Evolutionary conservation across 2,888 invertebrate species (phyloP).

Genomic region (Oscheius sp.): DNA sequence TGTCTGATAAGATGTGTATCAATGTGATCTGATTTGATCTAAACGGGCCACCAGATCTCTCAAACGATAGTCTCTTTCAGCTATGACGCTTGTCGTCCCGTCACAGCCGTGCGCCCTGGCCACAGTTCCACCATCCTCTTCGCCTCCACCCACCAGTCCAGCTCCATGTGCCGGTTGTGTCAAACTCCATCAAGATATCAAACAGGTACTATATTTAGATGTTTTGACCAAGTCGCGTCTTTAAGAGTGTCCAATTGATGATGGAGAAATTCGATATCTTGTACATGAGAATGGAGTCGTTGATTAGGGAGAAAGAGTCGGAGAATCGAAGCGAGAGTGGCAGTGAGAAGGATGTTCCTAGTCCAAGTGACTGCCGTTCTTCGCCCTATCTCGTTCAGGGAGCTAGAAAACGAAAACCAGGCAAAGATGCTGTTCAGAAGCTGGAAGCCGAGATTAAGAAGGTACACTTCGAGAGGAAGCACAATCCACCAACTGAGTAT

Average conservation of each 20-base stretch:
- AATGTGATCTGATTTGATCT: constrained; percentile 37
- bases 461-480: constrained; percentile 5
- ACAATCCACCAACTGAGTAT: not conserved
- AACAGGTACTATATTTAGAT: constrained; percentile 40
- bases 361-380: constrained; percentile 47
- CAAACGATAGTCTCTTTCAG: constrained; percentile 14
- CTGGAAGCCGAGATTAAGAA: constrained; percentile 33
- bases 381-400: constrained; percentile 50
- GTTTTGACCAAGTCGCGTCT: not conserved
- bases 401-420: constrained; percentile 64
- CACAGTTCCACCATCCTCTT: constrained; percentile 31
- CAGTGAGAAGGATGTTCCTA: constrained; percentile 51
- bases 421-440: constrained; percentile 57
- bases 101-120: constrained; percentile 32
- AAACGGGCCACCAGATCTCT: constrained; percentile 32
- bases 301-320: constrained; percentile 42
- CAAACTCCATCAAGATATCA: constrained; percentile 53
- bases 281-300: constrained; percentile 43
- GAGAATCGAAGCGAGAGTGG: constrained; percentile 54
- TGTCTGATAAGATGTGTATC: constrained; percentile 40
- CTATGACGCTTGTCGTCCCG: constrained; percentile 39
- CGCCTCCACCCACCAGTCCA: constrained; percentile 11
- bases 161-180: constrained; percentile 47
- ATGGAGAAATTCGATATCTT: constrained; percentile 50
- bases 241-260: constrained; percentile 47